These are phyloP conservation scores for Drosophila mayri DNA, from an alignment of 1,140 invertebrate genomes.

Conservation along the genomic window DNA sequence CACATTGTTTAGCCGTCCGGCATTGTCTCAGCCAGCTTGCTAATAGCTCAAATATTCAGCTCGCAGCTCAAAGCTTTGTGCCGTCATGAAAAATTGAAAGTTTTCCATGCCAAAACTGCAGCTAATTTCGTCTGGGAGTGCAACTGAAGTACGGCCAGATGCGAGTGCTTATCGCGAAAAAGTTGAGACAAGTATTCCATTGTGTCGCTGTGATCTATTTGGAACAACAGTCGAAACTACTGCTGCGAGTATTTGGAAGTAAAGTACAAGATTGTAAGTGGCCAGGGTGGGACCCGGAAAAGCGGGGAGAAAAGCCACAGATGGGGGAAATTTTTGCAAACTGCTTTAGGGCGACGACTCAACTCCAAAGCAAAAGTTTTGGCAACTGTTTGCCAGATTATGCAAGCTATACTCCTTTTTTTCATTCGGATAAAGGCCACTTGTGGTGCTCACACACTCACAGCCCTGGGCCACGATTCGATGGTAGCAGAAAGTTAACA, in stretches of 20 bases:
- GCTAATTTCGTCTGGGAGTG: constrained; percentile 59
- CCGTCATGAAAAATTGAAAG: constrained; percentile 53
- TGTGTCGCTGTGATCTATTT: constrained; percentile 50
- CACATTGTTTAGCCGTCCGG: constrained; percentile 55
- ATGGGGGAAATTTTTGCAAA: constrained; percentile 51
- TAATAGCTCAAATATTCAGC: constrained; percentile 69
- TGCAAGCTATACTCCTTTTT: constrained; percentile 23
- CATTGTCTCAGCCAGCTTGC: constrained; percentile 45
- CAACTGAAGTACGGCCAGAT: constrained; percentile 33
- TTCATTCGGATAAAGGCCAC: constrained; percentile 52
- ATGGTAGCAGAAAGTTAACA: constrained; percentile 38
- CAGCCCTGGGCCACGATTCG: constrained; percentile 27
- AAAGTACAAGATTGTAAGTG: constrained; percentile 3
- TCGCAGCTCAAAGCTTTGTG: constrained; percentile 40
- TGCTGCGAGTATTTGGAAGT: constrained; percentile 46
- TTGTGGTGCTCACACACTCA: constrained; percentile 31
- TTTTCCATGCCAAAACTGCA: constrained; percentile 43
- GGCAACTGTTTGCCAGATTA: constrained; percentile 67
- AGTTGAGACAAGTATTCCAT: constrained; percentile 41
- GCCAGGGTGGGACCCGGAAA: neutral
- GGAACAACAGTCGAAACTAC: constrained; percentile 43
- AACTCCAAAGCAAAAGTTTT: constrained; percentile 49
- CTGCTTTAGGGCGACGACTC: constrained; percentile 41
- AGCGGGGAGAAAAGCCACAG: constrained; percentile 7
- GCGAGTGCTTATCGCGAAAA: constrained; percentile 46